phyloP scores from a whole-genome alignment of 2,113 vertebrate species.

The Python bivittatus region DNA sequence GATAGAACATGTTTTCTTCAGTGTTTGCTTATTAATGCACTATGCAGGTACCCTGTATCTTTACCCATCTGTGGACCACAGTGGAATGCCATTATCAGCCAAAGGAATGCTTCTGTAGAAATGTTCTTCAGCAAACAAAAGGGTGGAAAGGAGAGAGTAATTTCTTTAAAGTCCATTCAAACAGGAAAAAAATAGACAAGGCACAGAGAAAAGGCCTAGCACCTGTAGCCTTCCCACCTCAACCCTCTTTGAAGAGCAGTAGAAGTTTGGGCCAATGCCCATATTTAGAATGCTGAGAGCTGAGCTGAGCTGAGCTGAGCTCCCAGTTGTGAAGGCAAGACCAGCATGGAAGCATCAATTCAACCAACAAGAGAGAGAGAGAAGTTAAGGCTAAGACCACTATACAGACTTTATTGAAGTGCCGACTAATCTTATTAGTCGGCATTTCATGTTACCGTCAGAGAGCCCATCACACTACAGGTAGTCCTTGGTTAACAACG shows the following conservation, averaged over 20 bases:
- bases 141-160: neutral
- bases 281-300: neutral
- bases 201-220: neutral
- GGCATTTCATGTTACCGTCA: neutral
- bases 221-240: neutral
- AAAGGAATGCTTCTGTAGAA: neutral
- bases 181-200: neutral
- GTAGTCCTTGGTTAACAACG: neutral
- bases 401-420: neutral
- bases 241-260: neutral
- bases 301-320: neutral
- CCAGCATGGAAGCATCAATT: neutral
- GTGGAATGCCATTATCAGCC: neutral
- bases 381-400: neutral
- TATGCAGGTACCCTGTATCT: neutral
- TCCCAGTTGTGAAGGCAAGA: neutral
- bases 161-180: neutral
- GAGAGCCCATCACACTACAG: neutral
- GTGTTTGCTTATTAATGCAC: neutral
- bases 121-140: conserved; percentile 2
- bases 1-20: neutral
- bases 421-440: neutral
- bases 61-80: neutral
- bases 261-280: neutral
- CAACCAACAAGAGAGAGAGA: neutral